A percentile compares a stretch with the other conserved stretches of the same genome.
phyloP scores from a whole-genome alignment of 2,888 invertebrate species.

The Adineta ricciae region DNA sequence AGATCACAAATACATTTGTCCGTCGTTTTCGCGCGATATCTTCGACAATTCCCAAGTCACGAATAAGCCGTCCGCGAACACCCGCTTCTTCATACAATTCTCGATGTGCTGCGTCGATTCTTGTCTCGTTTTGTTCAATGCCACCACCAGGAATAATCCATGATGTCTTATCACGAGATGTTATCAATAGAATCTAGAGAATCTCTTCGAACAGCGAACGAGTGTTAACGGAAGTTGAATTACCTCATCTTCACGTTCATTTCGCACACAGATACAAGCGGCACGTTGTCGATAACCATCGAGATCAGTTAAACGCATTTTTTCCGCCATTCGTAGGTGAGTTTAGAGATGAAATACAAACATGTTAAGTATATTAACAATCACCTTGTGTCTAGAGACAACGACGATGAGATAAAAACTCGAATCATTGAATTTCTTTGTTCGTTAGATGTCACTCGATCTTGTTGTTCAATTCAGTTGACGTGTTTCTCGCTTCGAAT shows the following conservation, averaged over 20 bases:
- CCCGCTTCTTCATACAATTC: conserved; percentile 94
- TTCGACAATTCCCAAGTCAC: conserved; percentile 87
- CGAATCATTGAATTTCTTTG: too few species aligned
- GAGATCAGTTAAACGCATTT: conserved; percentile 57
- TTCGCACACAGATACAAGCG: conserved; percentile 83
- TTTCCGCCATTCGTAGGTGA: background rate
- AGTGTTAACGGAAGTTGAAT: too few species aligned
- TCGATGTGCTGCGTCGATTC: conserved; percentile 76
- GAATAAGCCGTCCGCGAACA: conserved; percentile 74
- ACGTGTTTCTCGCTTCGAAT: too few species aligned
- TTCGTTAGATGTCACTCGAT: too few species aligned
- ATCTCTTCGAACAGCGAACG: conserved; percentile 21
- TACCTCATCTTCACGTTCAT: conserved; percentile 81
- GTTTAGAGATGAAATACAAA: too few species aligned
- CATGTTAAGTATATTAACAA: too few species aligned
- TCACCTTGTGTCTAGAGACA: too few species aligned
- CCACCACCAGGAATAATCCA: conserved; percentile 97
- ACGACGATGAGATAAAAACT: too few species aligned
- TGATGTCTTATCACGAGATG: conserved; percentile 74
- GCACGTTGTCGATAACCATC: conserved; percentile 87
- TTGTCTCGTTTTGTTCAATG: conserved; percentile 77
- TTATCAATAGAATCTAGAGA: conserved; percentile 77
- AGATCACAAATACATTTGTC: conserved; percentile 85
- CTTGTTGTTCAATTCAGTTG: too few species aligned
- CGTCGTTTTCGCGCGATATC: conserved; percentile 83